A percentile compares a stretch with the other conserved stretches of the same genome.
Evolutionary conservation across 1,140 invertebrate species (phyloP).

Genomic region (Drosophila pectinifera): DNA sequence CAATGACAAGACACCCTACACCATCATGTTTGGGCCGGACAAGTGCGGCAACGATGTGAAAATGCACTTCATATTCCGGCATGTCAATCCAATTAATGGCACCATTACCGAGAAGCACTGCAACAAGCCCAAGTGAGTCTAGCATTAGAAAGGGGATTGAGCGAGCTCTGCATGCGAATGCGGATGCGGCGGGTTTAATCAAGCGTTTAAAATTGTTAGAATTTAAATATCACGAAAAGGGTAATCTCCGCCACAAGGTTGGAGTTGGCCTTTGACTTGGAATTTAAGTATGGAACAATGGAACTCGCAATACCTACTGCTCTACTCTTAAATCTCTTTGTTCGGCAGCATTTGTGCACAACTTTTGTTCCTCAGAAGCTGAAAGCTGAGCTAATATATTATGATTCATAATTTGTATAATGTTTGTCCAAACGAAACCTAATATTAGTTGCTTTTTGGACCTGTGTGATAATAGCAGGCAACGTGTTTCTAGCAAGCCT

Average conservation of each 20-base stretch:
- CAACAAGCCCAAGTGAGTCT: conserved; percentile 91
- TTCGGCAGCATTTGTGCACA: not conserved
- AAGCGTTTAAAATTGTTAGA: conserved; percentile 8
- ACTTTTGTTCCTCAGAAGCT: not conserved
- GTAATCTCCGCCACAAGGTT: not conserved
- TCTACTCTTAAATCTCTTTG: not conserved
- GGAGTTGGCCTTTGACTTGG: not conserved
- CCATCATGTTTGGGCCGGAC: conserved; percentile 99
- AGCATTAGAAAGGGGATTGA: conserved; percentile 3
- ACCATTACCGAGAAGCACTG: conserved; percentile 95
- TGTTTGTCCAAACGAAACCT: conserved; percentile 11
- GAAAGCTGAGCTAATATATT: conserved; percentile 2
- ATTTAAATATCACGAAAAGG: conserved; percentile 4
- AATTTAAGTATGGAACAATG: not conserved
- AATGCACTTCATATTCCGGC: conserved; percentile 98
- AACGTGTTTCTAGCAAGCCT: conserved; percentile 2
- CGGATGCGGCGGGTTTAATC: not conserved
- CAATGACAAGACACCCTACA: conserved; percentile 98
- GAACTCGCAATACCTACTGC: not conserved
- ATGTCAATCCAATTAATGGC: conserved; percentile 97
- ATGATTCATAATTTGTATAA: not conserved
- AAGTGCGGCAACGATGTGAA: conserved; percentile 99
- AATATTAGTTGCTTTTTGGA: not conserved
- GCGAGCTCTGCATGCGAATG: not conserved
- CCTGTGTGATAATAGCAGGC: not conserved